These are phyloP conservation scores for Pteromalus puparum DNA, from an alignment of 1,140 invertebrate genomes.

Conservation along the genomic window DNA sequence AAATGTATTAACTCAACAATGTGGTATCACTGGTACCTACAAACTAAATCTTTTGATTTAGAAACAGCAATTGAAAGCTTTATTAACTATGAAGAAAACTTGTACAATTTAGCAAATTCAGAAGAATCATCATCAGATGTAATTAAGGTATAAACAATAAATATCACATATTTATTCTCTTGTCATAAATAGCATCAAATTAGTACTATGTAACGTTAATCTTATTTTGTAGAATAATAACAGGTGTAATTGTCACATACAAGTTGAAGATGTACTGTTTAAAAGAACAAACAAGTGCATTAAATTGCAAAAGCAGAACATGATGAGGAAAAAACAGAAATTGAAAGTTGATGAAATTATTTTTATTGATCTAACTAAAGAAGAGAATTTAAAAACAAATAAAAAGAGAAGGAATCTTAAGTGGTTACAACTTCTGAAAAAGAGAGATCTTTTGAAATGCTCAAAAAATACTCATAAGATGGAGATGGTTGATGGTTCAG, in stretches of 20 bases:
- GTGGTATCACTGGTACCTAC: slow-evolving; percentile 63
- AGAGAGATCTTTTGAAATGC: slow-evolving; percentile 45
- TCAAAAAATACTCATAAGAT: slow-evolving; percentile 52
- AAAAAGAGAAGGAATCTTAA: slow-evolving; percentile 53
- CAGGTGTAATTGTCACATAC: slow-evolving; percentile 52
- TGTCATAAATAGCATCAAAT: no score
- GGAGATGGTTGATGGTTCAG: slow-evolving; percentile 60
- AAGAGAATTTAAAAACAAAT: slow-evolving; percentile 54
- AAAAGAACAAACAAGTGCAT: slow-evolving; percentile 35
- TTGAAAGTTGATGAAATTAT: slow-evolving; percentile 57
- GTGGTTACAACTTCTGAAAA: slow-evolving; percentile 55
- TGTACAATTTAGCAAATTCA: slow-evolving; percentile 15
- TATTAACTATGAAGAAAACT: slow-evolving; percentile 60
- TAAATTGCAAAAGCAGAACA: slow-evolving; percentile 16
- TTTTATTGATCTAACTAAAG: slow-evolving; percentile 65
- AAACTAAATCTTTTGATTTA: slow-evolving; percentile 61
- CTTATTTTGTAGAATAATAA: slow-evolving; percentile 36
- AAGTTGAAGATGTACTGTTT: slow-evolving; percentile 27
- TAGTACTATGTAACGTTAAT: slow-evolving; percentile 11
- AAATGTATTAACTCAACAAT: slow-evolving; percentile 59
- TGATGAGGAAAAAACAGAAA: slow-evolving; percentile 52
- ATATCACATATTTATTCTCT: no score
- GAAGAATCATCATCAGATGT: not conserved
- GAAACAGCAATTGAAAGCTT: slow-evolving; percentile 60
- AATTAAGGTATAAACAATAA: slow-evolving; percentile 27